A percentile compares a stretch with the other conserved stretches of the same genome.
Evolutionary conservation across 2,113 vertebrate species (phyloP).

Genomic region (Hippolais icterina): DNA sequence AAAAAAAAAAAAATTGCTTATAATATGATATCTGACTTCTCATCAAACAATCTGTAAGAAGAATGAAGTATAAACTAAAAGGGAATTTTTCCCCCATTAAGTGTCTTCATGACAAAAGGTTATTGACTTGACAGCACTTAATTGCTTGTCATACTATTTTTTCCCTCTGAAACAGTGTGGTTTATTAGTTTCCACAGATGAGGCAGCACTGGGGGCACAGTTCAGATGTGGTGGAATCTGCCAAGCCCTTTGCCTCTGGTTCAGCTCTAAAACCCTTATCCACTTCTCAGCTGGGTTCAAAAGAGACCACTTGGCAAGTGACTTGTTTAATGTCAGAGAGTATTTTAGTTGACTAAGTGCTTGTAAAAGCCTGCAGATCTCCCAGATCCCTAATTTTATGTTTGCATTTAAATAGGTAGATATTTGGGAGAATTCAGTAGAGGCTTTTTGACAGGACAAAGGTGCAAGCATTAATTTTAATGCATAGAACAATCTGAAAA

Average conservation of each 20-base stretch:
- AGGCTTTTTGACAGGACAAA: not conserved
- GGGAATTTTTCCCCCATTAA: not conserved
- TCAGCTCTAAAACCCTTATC: not conserved
- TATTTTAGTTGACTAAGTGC: not conserved
- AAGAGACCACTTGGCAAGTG: not conserved
- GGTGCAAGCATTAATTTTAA: not conserved
- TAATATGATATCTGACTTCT: not conserved
- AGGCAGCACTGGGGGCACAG: not conserved
- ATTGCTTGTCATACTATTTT: constrained; percentile 5
- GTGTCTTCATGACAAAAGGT: constrained; percentile 7
- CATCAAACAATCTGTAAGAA: not conserved
- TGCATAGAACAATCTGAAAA: not conserved
- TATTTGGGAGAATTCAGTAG: not conserved
- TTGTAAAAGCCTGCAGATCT: not conserved
- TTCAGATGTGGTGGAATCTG: not conserved
- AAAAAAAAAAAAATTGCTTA: not conserved
- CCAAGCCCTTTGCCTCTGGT: not conserved
- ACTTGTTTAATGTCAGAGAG: not conserved
- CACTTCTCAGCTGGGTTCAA: not conserved
- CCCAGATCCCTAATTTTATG: not conserved
- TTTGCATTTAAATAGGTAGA: not conserved
- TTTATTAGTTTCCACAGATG: not conserved
- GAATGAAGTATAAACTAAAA: not conserved
- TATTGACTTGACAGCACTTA: constrained; percentile 42
- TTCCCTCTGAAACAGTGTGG: not conserved